Evolutionary conservation across 2,113 vertebrate species (phyloP).

Genomic region (Dipodomys ordii): DNA sequence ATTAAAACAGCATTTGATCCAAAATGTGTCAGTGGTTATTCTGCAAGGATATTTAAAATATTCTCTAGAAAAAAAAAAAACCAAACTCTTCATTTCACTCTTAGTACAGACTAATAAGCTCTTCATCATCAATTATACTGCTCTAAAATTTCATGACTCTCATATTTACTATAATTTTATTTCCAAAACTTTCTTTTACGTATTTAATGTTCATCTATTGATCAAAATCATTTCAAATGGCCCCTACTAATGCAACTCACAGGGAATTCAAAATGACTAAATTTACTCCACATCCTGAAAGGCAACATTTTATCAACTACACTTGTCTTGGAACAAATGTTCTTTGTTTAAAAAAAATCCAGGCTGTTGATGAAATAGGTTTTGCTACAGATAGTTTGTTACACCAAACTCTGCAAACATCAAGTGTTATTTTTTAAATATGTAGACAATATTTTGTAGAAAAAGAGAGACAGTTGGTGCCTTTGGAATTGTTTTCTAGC

Average conservation of each 20-base stretch:
- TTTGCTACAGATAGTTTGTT: constrained; percentile 43
- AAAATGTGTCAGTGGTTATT: constrained; percentile 15
- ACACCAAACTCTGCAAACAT: neutral
- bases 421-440: constrained; percentile 3
- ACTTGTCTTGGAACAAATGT: neutral
- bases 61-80: neutral
- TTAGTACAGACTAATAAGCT: neutral
- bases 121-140: constrained; percentile 1
- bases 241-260: neutral
- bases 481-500: neutral
- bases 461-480: neutral
- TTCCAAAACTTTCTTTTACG: constrained; percentile 14
- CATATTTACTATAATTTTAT: constrained; percentile 15
- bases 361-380: neutral
- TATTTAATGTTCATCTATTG: constrained; percentile 45
- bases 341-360: constrained; percentile 12
- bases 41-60: constrained; percentile 24
- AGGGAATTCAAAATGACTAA: constrained; percentile 19
- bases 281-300: constrained; percentile 30
- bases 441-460: neutral
- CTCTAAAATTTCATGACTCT: constrained; percentile 16
- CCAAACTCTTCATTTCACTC: neutral
- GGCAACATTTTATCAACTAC: neutral
- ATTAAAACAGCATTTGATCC: constrained; percentile 39
- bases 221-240: constrained; percentile 48